Percentiles rank a stretch among this genome's conserved stretches.
Conservation (phyloP, 1,140 invertebrate species). For the Anastatus disparis region DNA sequence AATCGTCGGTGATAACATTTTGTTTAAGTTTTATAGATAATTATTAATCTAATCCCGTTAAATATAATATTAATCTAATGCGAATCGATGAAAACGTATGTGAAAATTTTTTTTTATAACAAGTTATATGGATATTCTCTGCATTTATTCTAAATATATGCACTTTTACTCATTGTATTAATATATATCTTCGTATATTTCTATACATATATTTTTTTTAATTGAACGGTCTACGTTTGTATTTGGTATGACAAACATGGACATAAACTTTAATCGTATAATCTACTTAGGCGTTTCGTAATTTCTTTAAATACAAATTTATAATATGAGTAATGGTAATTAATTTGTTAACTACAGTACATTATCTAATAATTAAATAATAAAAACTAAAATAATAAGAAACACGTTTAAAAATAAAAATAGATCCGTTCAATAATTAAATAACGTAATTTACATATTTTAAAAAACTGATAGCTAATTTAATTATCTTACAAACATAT, state of each 20-base stretch:
- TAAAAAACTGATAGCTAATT: neutral
- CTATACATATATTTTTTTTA: neutral
- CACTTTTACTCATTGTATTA: neutral
- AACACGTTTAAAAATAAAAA: too few relatives aligned
- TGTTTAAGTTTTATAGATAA: neutral
- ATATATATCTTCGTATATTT: neutral
- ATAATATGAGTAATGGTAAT: too few relatives aligned
- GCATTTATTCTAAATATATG: neutral
- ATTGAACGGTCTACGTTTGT: slow-evolving; percentile 6
- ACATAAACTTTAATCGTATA: neutral
- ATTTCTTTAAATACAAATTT: too few relatives aligned
- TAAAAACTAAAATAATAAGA: too few relatives aligned
- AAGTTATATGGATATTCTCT: slow-evolving; percentile 5
- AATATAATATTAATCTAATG: neutral
- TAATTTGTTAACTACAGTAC: too few relatives aligned
- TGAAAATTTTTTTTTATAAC: slow-evolving; percentile 1
- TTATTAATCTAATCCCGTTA: neutral
- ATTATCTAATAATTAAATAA: too few relatives aligned
- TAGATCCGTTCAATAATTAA: too few relatives aligned
- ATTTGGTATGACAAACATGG: neutral
- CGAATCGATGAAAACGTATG: slow-evolving; percentile 21
- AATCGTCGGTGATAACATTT: neutral
- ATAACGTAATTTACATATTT: neutral
- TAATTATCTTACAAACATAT: neutral
- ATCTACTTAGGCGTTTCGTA: neutral